These are phyloP conservation scores for Sebastes umbrosus DNA, from an alignment of 2,797 vertebrate genomes.

Conservation along the genomic window DNA sequence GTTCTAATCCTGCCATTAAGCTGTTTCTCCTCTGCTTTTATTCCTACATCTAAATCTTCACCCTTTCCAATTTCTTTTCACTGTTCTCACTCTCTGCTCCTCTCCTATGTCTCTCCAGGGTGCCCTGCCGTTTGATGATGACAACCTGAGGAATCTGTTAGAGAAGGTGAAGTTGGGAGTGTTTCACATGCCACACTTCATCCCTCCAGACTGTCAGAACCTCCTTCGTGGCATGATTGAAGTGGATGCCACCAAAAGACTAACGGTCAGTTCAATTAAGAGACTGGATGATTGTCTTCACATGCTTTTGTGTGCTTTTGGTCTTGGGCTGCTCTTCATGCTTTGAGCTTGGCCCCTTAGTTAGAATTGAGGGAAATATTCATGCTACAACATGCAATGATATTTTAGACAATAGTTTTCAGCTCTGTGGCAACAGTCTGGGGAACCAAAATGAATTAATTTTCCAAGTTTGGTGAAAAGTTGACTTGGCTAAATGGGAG, in stretches of 20 bases:
- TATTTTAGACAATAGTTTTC: background rate
- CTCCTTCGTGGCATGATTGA: conserved; percentile 98
- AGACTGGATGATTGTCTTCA: background rate
- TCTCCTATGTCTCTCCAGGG: conserved; percentile 79
- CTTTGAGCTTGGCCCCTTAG: background rate
- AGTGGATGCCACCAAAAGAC: conserved; percentile 94
- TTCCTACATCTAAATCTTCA: conserved; percentile 53
- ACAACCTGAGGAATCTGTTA: conserved; percentile 96
- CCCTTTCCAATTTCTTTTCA: background rate
- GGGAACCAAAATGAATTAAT: background rate
- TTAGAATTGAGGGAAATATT: background rate
- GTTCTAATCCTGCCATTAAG: background rate
- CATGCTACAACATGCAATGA: background rate
- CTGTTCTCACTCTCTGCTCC: conserved; percentile 48
- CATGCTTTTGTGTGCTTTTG: background rate
- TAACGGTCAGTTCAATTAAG: conserved; percentile 85
- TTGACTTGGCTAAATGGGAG: background rate
- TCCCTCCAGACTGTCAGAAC: conserved; percentile 98
- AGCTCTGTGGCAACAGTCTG: background rate
- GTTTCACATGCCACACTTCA: conserved; percentile 99
- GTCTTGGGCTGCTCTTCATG: background rate
- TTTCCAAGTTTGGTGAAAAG: background rate
- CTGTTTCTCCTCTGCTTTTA: background rate
- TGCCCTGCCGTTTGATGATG: conserved; percentile 95
- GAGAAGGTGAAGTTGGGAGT: conserved; percentile 99